These are phyloP conservation scores for Erebia aethiops DNA, from an alignment of 2,888 invertebrate genomes.

Conservation along the genomic window DNA sequence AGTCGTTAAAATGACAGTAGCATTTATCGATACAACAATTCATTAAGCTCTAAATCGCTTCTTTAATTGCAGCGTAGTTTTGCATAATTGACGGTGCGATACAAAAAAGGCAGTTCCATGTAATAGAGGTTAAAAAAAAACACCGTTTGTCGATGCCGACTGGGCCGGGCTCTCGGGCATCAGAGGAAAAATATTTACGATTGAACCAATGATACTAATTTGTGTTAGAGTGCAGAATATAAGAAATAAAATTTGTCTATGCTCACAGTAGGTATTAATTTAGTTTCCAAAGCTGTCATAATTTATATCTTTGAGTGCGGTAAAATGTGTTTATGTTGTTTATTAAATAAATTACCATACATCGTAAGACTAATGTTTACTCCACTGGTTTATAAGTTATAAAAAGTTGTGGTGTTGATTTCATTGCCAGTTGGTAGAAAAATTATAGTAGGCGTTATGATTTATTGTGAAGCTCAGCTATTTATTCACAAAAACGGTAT, in stretches of 20 bases:
- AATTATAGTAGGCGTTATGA: neutral
- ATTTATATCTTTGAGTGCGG: constrained; percentile 1
- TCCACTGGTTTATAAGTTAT: neutral
- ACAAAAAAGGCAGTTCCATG: constrained; percentile 48
- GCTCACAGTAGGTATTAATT: constrained; percentile 13
- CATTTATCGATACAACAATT: constrained; percentile 41
- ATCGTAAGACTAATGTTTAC: neutral
- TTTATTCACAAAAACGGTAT: too few relatives aligned
- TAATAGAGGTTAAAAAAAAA: constrained; percentile 38
- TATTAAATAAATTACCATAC: constrained; percentile 9
- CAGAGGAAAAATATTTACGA: constrained; percentile 32
- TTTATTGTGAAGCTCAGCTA: neutral
- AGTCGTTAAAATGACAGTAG: neutral
- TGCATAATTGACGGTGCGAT: constrained; percentile 55
- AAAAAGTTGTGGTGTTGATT: neutral
- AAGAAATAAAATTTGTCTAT: constrained; percentile 5
- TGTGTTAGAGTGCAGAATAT: neutral
- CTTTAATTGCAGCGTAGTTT: constrained; percentile 55
- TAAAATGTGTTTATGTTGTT: constrained; percentile 8
- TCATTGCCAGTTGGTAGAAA: neutral
- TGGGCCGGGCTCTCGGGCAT: constrained; percentile 22
- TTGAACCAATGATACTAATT: constrained; percentile 35
- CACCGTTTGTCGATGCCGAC: constrained; percentile 36
- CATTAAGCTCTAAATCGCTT: constrained; percentile 45
- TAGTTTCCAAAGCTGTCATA: constrained; percentile 10